These are phyloP conservation scores for Xestia ashworthii DNA, from an alignment of 2,888 invertebrate species.

Conservation along the genomic window DNA sequence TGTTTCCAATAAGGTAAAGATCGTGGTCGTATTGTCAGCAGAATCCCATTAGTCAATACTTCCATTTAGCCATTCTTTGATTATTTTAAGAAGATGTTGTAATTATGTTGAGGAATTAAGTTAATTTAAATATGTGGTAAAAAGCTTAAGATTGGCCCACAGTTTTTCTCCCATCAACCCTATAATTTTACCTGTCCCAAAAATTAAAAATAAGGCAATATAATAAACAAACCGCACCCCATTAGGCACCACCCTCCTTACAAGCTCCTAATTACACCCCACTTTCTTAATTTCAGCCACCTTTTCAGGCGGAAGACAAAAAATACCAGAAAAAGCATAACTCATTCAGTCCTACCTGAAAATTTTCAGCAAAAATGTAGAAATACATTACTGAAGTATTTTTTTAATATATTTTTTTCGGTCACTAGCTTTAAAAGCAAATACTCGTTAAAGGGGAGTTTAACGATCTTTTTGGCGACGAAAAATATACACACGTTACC, in stretches of 20 bases:
- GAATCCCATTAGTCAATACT: background rate
- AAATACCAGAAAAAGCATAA: slow-evolving; percentile 29
- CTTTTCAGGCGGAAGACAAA: slow-evolving; percentile 25
- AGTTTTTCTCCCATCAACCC: background rate
- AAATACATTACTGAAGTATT: slow-evolving; percentile 26
- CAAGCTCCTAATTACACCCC: slow-evolving; percentile 46
- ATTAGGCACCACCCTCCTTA: slow-evolving; percentile 28
- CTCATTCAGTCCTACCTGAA: slow-evolving; percentile 38
- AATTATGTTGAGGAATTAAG: background rate
- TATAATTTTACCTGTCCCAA: background rate
- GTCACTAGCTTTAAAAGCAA: slow-evolving; percentile 47
- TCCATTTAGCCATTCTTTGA: background rate
- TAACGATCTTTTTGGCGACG: slow-evolving; percentile 43
- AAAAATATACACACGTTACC: slow-evolving; percentile 11
- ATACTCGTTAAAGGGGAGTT: slow-evolving; percentile 51
- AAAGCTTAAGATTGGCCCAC: background rate
- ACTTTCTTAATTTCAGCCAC: slow-evolving; percentile 36
- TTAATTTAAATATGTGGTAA: background rate
- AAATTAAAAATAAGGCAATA: background rate
- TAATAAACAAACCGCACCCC: slow-evolving; percentile 3
- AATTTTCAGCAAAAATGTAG: slow-evolving; percentile 15
- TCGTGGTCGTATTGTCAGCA: background rate
- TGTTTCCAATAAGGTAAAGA: background rate
- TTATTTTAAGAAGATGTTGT: background rate
- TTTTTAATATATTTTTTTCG: slow-evolving; percentile 29